Evolutionary conservation across 2,888 invertebrate species (phyloP).

Genomic region (Tricholauxania praeusta): DNA sequence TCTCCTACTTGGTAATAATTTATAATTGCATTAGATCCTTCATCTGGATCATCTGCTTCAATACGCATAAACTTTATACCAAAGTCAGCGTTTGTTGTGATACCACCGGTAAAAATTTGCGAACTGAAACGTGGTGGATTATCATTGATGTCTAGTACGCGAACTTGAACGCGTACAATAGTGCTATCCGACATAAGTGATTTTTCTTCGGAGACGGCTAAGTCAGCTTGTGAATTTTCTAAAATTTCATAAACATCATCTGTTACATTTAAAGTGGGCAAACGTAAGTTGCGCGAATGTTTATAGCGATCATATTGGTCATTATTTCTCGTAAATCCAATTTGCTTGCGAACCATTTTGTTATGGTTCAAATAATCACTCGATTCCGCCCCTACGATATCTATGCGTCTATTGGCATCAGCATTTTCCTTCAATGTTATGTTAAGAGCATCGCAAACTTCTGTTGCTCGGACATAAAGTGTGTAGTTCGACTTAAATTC

Average conservation of each 20-base stretch:
- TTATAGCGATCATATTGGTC: conserved; percentile 56
- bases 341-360: conserved; percentile 43
- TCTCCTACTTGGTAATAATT: conserved; percentile 83
- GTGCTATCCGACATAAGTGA: conserved; percentile 73
- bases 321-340: conserved; percentile 42
- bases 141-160: conserved; percentile 89
- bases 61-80: conserved; percentile 88
- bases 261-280: conserved; percentile 33
- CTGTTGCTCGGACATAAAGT: conserved; percentile 83
- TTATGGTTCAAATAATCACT: conserved; percentile 39
- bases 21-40: conserved; percentile 79
- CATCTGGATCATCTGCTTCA: conserved; percentile 83
- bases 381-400: conserved; percentile 39
- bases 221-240: background rate
- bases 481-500: conserved; percentile 78
- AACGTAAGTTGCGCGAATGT: conserved; percentile 55
- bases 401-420: conserved; percentile 44
- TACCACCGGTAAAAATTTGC: conserved; percentile 90
- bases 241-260: background rate
- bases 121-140: conserved; percentile 87
- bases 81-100: conserved; percentile 93
- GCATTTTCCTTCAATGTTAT: conserved; percentile 26
- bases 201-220: conserved; percentile 40
- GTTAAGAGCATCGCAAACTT: conserved; percentile 75
- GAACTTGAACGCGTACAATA: conserved; percentile 76